A percentile compares a stretch with the other conserved stretches of the same genome.
These are phyloP conservation scores for Eptesicus fuscus DNA, from an alignment of 2,113 vertebrate genomes.

Conservation along the genomic window DNA sequence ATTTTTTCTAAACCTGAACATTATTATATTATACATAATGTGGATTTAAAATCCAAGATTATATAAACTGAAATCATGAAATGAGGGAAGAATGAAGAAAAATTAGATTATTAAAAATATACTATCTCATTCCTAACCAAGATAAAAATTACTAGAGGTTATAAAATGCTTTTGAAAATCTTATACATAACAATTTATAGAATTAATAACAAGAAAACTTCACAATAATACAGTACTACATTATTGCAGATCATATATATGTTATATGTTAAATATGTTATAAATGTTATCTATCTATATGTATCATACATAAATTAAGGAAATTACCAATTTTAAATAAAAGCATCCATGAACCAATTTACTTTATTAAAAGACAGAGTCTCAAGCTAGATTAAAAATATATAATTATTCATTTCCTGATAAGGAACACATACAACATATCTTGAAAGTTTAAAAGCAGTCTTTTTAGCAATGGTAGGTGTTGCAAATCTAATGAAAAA, in stretches of 20 bases:
- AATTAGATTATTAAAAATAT: not conserved
- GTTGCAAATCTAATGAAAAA: not conserved
- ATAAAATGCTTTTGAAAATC: not conserved
- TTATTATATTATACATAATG: not conserved
- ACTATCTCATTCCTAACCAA: not conserved
- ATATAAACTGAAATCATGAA: not conserved
- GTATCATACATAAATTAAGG: not conserved
- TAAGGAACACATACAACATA: not conserved
- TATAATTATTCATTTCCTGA: not conserved
- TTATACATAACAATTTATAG: not conserved
- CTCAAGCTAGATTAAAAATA: not conserved
- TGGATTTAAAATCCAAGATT: slow-evolving; percentile 27
- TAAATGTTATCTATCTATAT: not conserved
- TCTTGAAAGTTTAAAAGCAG: not conserved
- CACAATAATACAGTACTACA: not conserved
- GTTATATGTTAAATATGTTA: not conserved
- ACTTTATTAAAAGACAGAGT: not conserved
- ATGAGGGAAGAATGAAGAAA: not conserved
- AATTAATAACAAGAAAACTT: not conserved
- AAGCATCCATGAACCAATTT: not conserved
- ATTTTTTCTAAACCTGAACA: not conserved
- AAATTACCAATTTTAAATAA: not conserved
- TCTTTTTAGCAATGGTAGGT: not conserved
- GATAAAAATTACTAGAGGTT: not conserved
- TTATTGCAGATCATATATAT: not conserved